Evolutionary conservation across 2,888 invertebrate species (phyloP), one percentile per base, ranked within the genome.

Genomic region (Synergus japonicus): DNA sequence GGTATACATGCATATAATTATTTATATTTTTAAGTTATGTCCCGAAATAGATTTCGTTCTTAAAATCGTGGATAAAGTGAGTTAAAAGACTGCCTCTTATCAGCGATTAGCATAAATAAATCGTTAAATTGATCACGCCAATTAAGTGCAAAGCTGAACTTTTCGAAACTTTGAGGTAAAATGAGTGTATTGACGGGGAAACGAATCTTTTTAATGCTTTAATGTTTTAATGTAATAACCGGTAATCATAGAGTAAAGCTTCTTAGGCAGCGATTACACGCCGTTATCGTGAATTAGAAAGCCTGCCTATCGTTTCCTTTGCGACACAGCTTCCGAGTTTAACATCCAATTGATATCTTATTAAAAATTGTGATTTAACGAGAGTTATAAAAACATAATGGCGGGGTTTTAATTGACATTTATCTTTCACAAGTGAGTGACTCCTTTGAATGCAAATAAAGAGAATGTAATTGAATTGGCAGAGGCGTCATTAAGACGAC

Each of bases 281-380:
- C 46, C 44, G 66, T 66, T 66, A 66, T 66, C 66, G 67, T 67
- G 67, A 67, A 67, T 67, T 46, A 67, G 67, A 67, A 67, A 67
- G 67, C 43, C 18, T 18, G 5, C 43, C 43, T 22, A 29, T 63
- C 46, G 67, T 44, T 46, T 46, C 29, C 22, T 46, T 29, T 63
- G 13, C 22, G 63, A 29, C 13, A 63, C 29, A 63, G 63, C 63
- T 63, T 63, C 63, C 29, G 63, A 63, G 63, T 29, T 63, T 29
- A 63, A 22, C 63, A 29, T 29, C 13, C 63, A 63, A 63, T 29
- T 29, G 63, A 63, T 13, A 29, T 63, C 63, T 63, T 22, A 63
- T 63, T 63, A 29, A 63, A 37, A 63, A 63, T 29, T 63, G 12
- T 63, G 18, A 63, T 63, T 29, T 63, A 63, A 63, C 63, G 29